phyloP scores from a whole-genome alignment of 2,113 vertebrate species.

The Tychaedon coryphoeus region DNA sequence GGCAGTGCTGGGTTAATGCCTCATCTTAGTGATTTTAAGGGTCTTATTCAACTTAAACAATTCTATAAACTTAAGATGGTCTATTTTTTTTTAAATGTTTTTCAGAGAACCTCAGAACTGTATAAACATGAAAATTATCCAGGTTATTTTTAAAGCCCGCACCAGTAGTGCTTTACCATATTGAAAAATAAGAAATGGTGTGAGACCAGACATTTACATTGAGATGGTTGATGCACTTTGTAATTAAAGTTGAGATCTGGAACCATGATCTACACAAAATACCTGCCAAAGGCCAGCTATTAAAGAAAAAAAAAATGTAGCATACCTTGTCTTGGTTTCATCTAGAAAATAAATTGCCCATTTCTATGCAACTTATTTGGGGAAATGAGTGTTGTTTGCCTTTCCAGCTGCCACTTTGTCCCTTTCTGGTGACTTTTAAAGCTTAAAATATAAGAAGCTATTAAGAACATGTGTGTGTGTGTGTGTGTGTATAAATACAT shows the following conservation, averaged over 20 bases:
- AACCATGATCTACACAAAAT: neutral
- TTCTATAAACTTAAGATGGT: neutral
- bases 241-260: neutral
- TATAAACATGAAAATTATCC: neutral
- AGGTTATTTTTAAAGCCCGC: neutral
- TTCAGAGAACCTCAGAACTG: neutral
- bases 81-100: neutral
- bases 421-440: neutral
- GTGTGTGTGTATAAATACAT: no score
- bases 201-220: neutral
- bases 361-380: neutral
- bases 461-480: neutral
- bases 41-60: neutral
- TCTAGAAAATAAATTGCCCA: neutral
- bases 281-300: neutral
- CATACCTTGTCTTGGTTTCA: neutral
- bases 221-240: neutral
- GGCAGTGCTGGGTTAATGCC: neutral
- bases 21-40: neutral
- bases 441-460: neutral
- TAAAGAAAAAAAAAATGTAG: neutral
- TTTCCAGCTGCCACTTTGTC: neutral
- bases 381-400: neutral
- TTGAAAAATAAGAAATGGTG: neutral
- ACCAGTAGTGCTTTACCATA: neutral